A percentile compares a stretch with the other conserved stretches of the same genome.
These are phyloP conservation scores for Notoglanidium macrostoma DNA, from an alignment of 2,797 vertebrate species.

Conservation along the genomic window DNA sequence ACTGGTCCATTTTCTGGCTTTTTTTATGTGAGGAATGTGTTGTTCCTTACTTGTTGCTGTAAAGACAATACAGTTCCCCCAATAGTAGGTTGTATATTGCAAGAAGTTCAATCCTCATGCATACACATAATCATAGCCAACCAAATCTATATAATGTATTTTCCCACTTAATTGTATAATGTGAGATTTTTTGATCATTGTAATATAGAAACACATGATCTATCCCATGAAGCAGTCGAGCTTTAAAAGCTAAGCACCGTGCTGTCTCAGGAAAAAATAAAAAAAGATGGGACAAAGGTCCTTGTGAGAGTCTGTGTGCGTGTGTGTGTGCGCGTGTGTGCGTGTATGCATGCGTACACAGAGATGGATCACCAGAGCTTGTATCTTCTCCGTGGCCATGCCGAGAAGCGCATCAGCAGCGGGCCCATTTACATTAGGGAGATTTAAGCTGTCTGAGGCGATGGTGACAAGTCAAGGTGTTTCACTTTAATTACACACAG, in stretches of 20 bases:
- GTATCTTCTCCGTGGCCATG: constrained; percentile 78
- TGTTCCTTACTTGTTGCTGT: constrained; percentile 33
- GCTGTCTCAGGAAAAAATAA: constrained; percentile 58
- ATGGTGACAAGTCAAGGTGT: constrained; percentile 86
- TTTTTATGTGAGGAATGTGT: constrained; percentile 23
- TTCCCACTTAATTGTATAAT: not conserved
- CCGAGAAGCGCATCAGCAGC: constrained; percentile 75
- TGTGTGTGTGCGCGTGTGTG: constrained; percentile 25
- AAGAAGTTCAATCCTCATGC: not conserved
- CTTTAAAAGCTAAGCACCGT: constrained; percentile 60
- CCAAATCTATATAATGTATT: not conserved
- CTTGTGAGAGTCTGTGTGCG: constrained; percentile 50
- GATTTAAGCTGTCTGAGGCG: constrained; percentile 85
- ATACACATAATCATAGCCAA: not conserved
- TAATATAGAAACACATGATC: constrained; percentile 36
- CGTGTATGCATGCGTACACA: constrained; percentile 57
- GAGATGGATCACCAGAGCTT: constrained; percentile 80
- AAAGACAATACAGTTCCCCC: not conserved
- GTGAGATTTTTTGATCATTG: constrained; percentile 34
- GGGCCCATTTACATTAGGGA: constrained; percentile 84
- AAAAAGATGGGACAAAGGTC: constrained; percentile 59
- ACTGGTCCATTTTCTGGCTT: constrained; percentile 42
- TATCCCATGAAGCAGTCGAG: constrained; percentile 58
- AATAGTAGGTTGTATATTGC: not conserved
- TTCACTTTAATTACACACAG: constrained; percentile 85